A percentile compares a stretch with the other conserved stretches of the same genome.
These are phyloP conservation scores for Eupithecia insigniata DNA, from an alignment of 2,888 invertebrate genomes.

Conservation along the genomic window DNA sequence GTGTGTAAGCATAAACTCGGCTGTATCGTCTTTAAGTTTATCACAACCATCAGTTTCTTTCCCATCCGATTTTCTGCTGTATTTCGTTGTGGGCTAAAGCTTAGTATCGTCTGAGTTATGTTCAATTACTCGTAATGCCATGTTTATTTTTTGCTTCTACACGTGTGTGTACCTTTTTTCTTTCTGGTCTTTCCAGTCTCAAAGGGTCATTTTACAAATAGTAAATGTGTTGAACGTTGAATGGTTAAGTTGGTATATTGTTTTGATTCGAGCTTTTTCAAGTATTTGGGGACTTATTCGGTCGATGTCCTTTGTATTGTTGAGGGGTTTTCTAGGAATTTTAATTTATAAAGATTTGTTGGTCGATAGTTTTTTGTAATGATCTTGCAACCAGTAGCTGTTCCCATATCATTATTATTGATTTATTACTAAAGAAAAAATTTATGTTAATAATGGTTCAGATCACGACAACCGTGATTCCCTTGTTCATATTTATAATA, in stretches of 20 bases:
- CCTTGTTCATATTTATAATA: background rate
- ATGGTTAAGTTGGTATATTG: conserved; percentile 50
- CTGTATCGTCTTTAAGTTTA: conserved; percentile 25
- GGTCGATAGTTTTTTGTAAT: conserved; percentile 31
- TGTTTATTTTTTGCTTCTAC: conserved; percentile 59
- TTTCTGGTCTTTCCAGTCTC: conserved; percentile 54
- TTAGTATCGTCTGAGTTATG: conserved; percentile 25
- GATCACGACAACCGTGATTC: background rate
- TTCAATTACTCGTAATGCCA: conserved; percentile 42
- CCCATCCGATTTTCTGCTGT: conserved; percentile 3
- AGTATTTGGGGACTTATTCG: conserved; percentile 34
- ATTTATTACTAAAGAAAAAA: conserved; percentile 5
- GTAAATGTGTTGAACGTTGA: conserved; percentile 55
- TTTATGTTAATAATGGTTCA: background rate
- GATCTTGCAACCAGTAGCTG: conserved; percentile 18
- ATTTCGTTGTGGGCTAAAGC: conserved; percentile 22
- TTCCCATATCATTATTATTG: conserved; percentile 11
- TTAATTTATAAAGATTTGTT: conserved; percentile 26
- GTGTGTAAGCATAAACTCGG: conserved; percentile 30
- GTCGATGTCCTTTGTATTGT: conserved; percentile 28
- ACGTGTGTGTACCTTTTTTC: conserved; percentile 57
- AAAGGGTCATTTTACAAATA: conserved; percentile 60
- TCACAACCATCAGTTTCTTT: conserved; percentile 21
- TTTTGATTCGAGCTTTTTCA: conserved; percentile 43
- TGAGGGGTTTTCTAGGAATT: conserved; percentile 36